Conservation (phyloP, 1,140 invertebrate genomes). For the Macrosteles quadrilineatus region DNA sequence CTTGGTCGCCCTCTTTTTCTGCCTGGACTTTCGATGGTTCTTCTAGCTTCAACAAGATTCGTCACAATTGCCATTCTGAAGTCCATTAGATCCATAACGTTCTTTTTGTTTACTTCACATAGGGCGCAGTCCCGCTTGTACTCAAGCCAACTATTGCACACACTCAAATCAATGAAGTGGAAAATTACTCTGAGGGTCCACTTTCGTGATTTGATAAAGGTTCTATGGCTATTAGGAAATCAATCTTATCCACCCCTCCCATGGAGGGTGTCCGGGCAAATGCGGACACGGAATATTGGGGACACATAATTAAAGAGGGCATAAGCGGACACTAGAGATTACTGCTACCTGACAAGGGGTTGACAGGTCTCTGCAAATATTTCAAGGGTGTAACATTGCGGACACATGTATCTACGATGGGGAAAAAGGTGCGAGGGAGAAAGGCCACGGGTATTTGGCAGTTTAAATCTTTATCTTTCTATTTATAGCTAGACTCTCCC, state of each 20-base stretch:
- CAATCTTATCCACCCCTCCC: conserved; percentile 50
- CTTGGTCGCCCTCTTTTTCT: neutral
- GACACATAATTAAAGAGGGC: no score
- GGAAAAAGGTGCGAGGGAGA: no score
- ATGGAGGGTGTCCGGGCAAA: no score
- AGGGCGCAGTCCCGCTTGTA: neutral
- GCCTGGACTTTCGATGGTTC: neutral
- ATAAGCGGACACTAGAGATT: no score
- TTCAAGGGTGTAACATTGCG: no score
- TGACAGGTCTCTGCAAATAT: no score
- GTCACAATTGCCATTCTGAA: neutral
- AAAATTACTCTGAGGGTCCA: conserved; percentile 33
- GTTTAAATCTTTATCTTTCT: no score
- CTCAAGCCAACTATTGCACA: neutral
- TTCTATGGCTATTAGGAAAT: conserved; percentile 39
- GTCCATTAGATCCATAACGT: neutral
- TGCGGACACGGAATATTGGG: no score
- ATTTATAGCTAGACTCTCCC: no score
- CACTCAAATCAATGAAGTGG: conserved; percentile 31
- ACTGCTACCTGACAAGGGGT: no score
- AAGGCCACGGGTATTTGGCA: no score
- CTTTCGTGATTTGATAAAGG: conserved; percentile 33
- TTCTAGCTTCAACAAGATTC: neutral
- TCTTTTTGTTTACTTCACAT: neutral
- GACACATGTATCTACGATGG: no score